These are phyloP conservation scores for Oryctes rhinoceros DNA, from an alignment of 1,140 invertebrate species.

Conservation along the genomic window DNA sequence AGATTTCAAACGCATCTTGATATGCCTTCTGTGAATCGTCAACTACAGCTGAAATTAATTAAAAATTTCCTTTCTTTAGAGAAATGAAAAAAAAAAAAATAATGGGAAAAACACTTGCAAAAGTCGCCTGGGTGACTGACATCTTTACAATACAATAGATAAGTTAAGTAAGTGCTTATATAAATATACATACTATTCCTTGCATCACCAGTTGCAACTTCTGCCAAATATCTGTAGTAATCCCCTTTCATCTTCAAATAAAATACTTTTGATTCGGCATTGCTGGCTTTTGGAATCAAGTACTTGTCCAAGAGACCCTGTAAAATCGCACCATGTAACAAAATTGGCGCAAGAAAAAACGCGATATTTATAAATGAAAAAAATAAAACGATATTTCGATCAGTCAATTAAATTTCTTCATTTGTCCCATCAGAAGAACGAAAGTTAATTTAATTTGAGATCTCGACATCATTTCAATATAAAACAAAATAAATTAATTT, in stretches of 20 bases:
- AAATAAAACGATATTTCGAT: neutral
- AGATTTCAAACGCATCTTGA: slow-evolving; percentile 98
- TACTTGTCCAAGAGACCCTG: slow-evolving; percentile 85
- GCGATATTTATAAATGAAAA: neutral
- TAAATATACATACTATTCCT: slow-evolving; percentile 68
- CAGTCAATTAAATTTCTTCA: slow-evolving; percentile 35
- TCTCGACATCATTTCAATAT: slow-evolving; percentile 12
- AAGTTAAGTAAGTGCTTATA: no score
- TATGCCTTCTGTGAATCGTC: slow-evolving; percentile 98
- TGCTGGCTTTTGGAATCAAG: slow-evolving; percentile 87
- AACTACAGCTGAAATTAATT: slow-evolving; percentile 80
- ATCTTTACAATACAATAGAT: no score
- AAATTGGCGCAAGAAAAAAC: neutral
- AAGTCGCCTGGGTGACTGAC: neutral
- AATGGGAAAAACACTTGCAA: neutral
- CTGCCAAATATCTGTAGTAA: slow-evolving; percentile 95
- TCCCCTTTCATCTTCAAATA: slow-evolving; percentile 98
- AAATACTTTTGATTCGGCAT: slow-evolving; percentile 95
- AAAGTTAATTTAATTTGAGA: slow-evolving; percentile 52
- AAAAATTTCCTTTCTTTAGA: neutral
- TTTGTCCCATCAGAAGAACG: slow-evolving; percentile 54
- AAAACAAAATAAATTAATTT: neutral
- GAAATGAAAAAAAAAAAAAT: no score
- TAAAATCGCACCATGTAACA: neutral
- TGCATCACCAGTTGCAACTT: slow-evolving; percentile 93